Evolutionary conservation across 1,140 invertebrate species (phyloP).

Genomic region (Drosophila kohkoa): DNA sequence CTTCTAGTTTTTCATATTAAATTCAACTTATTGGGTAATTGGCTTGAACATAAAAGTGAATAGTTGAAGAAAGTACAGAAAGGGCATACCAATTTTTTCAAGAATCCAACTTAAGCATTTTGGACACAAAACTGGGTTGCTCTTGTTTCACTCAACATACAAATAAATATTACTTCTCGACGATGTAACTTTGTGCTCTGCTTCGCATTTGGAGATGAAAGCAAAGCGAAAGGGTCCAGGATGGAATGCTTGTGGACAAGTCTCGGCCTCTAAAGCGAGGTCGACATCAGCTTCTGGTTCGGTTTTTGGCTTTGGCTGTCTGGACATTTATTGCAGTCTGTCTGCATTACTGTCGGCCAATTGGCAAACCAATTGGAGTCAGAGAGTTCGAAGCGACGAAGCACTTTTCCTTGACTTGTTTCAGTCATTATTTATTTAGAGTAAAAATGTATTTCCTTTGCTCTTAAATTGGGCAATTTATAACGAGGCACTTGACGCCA

Average conservation of each 20-base stretch:
- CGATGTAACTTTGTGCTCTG: neutral
- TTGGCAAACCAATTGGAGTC: conserved; percentile 30
- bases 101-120: no score
- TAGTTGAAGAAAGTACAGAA: no score
- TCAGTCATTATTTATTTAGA: conserved; percentile 76
- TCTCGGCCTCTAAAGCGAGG: neutral
- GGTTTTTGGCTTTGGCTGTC: neutral
- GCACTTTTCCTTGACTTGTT: conserved; percentile 32
- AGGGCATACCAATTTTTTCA: no score
- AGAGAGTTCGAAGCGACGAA: neutral
- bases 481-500: conserved; percentile 79
- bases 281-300: no score
- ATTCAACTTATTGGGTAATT: no score
- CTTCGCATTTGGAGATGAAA: conserved; percentile 7
- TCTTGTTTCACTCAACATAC: neutral
- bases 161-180: neutral
- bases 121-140: neutral
- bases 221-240: conserved; percentile 7
- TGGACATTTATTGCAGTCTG: conserved; percentile 40
- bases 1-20: no score
- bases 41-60: no score
- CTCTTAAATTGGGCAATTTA: conserved; percentile 78
- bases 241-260: conserved; percentile 1
- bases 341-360: conserved; percentile 40
- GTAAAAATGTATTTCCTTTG: conserved; percentile 78